phyloP scores from a whole-genome alignment of 2,797 vertebrate species.

The Sandelia bainsii region DNA sequence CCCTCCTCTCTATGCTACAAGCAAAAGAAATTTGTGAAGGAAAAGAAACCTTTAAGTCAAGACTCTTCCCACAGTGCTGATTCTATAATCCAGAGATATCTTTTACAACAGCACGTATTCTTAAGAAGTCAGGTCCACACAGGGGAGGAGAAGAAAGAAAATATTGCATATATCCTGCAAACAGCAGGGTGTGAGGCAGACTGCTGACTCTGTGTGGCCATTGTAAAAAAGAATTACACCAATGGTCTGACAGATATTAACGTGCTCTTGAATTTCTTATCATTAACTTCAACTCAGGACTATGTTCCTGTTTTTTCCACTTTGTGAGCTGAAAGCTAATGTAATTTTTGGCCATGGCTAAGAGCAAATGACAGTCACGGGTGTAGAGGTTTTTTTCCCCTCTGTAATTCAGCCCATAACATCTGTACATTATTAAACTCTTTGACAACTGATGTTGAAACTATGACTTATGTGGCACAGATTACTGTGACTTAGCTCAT shows the following conservation, averaged over 20 bases:
- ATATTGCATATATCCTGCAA: slow-evolving; percentile 75
- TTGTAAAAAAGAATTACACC: slow-evolving; percentile 62
- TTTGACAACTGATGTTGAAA: slow-evolving; percentile 52
- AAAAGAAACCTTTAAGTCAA: slow-evolving; percentile 85
- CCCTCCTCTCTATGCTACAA: slow-evolving; percentile 72
- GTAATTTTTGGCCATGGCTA: slow-evolving; percentile 47
- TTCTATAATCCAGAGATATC: slow-evolving; percentile 88
- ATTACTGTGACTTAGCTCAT: slow-evolving; percentile 39
- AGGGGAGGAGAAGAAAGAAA: slow-evolving; percentile 76
- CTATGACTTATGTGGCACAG: slow-evolving; percentile 34
- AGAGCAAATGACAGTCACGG: slow-evolving; percentile 48
- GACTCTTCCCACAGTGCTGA: slow-evolving; percentile 85
- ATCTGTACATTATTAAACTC: slow-evolving; percentile 60
- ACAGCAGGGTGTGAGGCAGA: slow-evolving; percentile 67
- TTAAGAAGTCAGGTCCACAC: slow-evolving; percentile 83
- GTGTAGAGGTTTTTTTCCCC: slow-evolving; percentile 40
- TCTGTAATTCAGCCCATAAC: slow-evolving; percentile 60
- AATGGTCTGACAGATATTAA: slow-evolving; percentile 55
- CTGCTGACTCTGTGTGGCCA: slow-evolving; percentile 67
- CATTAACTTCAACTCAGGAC: slow-evolving; percentile 44
- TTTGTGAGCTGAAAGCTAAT: slow-evolving; percentile 44
- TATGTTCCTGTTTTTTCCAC: slow-evolving; percentile 5
- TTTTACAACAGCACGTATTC: slow-evolving; percentile 85
- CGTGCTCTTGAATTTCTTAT: slow-evolving; percentile 46
- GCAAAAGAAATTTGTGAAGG: slow-evolving; percentile 84